Evolutionary conservation across 2,888 invertebrate genomes (phyloP), one percentile per base, ranked within the genome.

Genomic region (Vandiemenella viatica): DNA sequence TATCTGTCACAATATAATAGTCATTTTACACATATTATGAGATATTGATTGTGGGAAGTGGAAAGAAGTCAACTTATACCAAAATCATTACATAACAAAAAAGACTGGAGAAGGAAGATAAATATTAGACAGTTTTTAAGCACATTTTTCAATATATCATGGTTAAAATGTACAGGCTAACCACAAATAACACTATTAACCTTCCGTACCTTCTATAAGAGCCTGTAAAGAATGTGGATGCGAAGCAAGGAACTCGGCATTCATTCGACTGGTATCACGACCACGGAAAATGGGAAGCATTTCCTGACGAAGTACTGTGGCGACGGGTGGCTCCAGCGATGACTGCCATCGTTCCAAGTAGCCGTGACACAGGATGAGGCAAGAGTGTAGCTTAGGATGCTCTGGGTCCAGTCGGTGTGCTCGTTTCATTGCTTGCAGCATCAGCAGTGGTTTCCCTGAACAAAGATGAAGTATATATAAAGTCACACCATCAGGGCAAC

Each of bases 341-440:
- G 54, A 43, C 19, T 55, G 65, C 51, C 67, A 61, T 38, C 63
- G 63, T 41, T 64, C 64, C 48, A 72, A 66, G 56, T 72, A 68
- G 58, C 73, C 72, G 58, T 76, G 73, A 69, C 90, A 90, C 58
- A 85, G 79, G 57, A 91, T 77, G 58, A 90, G 70, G 65, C 91
- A 91, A 61, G 83, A 79, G 70, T 93, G 93, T 48, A 97, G 74
- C 60, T 83, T 79, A 20, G 90, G 85, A 69, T 87, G 74, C 46
- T 72, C 70, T 44, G 84, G 72, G 57, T 83, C 77, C 56, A 95
- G 69, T 48, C 76, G 75, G 65, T 80, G 76, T 48, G 93, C 95
- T 50, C 95, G 80, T 65, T 89, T 93, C 64, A 97, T 77, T 58
- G 93, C 91, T 69, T 95, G 93, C 60, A 97, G 75, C 95, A 97